Evolutionary conservation across 2,888 invertebrate genomes (phyloP), one percentile per base, ranked within the genome.

Genomic region (Agonopterix alstromeriana): DNA sequence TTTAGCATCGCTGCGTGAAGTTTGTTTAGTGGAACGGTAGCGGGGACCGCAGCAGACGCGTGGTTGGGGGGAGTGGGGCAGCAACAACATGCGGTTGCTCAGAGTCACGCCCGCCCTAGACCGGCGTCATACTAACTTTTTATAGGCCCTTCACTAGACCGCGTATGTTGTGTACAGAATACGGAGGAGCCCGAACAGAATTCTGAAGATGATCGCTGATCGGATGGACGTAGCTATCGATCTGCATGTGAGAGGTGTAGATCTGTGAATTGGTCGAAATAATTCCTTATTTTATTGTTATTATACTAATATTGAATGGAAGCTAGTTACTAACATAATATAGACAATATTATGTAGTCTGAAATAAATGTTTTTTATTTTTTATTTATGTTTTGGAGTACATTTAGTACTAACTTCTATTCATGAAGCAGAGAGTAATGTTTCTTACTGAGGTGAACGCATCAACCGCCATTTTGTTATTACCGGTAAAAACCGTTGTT

Each of bases 1-100:
- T 88, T 87, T 77, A 60, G 71, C 67, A 68, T 70, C 73, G 71
- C 73, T 71, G 81, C 85, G 83, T 86, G 84, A 85, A 81, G 85
- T 87, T 87, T 86, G 87, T 84, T 86, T 85, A 86, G 82, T 72
- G 79, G 79, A 82, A 82, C 83, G 77, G 73, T 73, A 75, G 80
- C 74, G 57, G 58, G 58, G 57, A 54, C 47, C 50, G 49, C 38
- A 49, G 46, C n/a, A 38, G 38, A 10, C 38, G 56, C 38, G 9
- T 57, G 59, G 38, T 10, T 36, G 55, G 53, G 55, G 53, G 47
- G 47, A 53, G 54, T 48, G 48, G 54, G 53, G 49, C 11, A 50
- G 35, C 43, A 36, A 11, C 35, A 57, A 67, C 71, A 70, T 73
- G 64, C 75, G 77, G 76, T 76, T 71, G 63, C 52, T 65, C 68